A percentile compares a stretch with the other conserved stretches of the same genome.
Evolutionary conservation across 2,888 invertebrate species (phyloP).

Genomic region (Meteorus cinctellus): DNA sequence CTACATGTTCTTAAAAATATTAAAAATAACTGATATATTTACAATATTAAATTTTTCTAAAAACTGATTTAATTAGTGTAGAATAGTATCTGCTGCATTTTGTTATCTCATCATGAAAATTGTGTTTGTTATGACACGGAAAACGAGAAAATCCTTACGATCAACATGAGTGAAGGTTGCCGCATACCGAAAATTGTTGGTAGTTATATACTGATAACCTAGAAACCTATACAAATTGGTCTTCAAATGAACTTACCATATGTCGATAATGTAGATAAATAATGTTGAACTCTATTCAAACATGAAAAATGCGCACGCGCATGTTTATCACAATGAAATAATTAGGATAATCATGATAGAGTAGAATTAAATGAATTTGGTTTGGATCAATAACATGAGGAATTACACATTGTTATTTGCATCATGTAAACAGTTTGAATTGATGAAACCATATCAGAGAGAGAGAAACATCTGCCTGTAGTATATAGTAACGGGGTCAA

Average conservation of each 20-base stretch:
- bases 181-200: too few species aligned
- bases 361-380: neutral
- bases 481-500: conserved; percentile 54
- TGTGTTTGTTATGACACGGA: too few species aligned
- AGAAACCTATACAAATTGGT: too few species aligned
- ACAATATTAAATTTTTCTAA: too few species aligned
- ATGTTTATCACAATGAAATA: neutral
- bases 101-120: too few species aligned
- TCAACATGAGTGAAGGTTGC: too few species aligned
- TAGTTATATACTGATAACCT: too few species aligned
- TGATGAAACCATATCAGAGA: neutral
- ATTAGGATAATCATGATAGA: neutral
- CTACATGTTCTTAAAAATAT: too few species aligned
- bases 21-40: too few species aligned
- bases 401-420: neutral
- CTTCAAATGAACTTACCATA: neutral
- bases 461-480: conserved; percentile 24
- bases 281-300: neutral
- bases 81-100: too few species aligned
- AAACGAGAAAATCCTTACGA: too few species aligned
- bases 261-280: neutral
- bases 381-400: neutral
- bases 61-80: too few species aligned
- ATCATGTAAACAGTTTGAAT: neutral
- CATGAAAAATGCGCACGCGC: neutral